Evolutionary conservation across 2,113 vertebrate genomes (phyloP), one percentile per base, ranked within the genome.

Genomic region (Probosciger aterrimus): DNA sequence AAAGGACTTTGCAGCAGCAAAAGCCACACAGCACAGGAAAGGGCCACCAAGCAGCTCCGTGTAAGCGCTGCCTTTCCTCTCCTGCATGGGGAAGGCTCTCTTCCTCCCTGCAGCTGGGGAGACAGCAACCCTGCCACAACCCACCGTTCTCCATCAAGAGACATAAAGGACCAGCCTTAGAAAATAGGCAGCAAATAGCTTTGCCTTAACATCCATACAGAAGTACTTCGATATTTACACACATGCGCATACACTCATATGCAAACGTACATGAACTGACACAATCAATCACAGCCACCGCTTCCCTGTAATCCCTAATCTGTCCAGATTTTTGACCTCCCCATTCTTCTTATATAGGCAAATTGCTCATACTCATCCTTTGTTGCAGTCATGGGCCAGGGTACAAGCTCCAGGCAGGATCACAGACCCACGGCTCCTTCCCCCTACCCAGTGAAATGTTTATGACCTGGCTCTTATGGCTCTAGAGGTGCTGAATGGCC

Each of bases 401-500:
- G 57, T 7, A 25, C 46, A 52, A 43, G 5, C 57, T 46, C 50
- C 57, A 53, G 88, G 84, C 64, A 86, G 93, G 71, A 86, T 88
- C 88, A 68, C 52, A 92, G 90, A 53, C 44, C 82, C 82, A 10
- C 7, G 1, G 68, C 88, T 93, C 96, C 95, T 96, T 89, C 92
- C 95, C 95, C 94, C 95, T 50, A 23, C 68, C 84, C 93, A 50
- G 90, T 60, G 49, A 96, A 92, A 55, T 77, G 74, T 97, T 97
- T 97, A 96, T 94, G 92, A 33, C 96, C 88, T 44, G 93, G 11
- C 86, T 95, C 96, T 96, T 94, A 96, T 92, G 96, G 93, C 96
- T 95, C 92, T 80, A 64, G 92, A 96, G 96, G 96, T 96, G 96
- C 96, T 82, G 96, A 96, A 97, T 94, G 94, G 96, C 96, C 94